Conservation (phyloP, 2,113 vertebrate genomes). For the Ovis canadensis region DNA sequence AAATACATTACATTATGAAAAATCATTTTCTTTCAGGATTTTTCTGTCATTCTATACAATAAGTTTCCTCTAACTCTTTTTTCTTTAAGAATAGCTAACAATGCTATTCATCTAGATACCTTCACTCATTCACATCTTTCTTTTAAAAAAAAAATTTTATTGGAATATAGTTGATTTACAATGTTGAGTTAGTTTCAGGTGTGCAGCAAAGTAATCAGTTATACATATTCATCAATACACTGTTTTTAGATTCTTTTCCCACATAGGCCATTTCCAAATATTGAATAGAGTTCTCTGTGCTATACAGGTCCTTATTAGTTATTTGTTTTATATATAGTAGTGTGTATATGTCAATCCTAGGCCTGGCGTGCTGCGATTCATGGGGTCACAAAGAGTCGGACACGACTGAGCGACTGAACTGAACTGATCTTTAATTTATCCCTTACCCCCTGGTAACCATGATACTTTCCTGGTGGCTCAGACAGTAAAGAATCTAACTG, state of each 20-base stretch:
- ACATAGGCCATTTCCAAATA: neutral
- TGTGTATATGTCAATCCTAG: neutral
- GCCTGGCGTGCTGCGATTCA: too few relatives aligned
- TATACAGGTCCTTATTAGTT: neutral
- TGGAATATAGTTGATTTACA: neutral
- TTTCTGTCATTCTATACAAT: neutral
- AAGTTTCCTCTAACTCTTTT: neutral
- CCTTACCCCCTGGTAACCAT: neutral
- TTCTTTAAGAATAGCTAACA: neutral
- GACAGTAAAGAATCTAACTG: neutral
- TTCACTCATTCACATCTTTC: neutral
- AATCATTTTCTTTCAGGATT: neutral
- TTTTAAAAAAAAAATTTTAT: neutral
- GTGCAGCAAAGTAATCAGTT: neutral
- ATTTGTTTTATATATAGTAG: neutral
- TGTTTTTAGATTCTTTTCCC: neutral
- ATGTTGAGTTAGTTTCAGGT: neutral
- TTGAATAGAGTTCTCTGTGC: neutral
- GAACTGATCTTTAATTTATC: neutral
- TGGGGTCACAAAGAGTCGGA: too few relatives aligned
- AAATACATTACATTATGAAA: neutral
- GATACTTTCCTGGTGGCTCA: neutral
- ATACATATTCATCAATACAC: neutral
- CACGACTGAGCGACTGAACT: too few relatives aligned
- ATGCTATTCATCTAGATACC: neutral